Evolutionary conservation across 2,797 vertebrate species (phyloP).

Genomic region (Sebastes itinus): DNA sequence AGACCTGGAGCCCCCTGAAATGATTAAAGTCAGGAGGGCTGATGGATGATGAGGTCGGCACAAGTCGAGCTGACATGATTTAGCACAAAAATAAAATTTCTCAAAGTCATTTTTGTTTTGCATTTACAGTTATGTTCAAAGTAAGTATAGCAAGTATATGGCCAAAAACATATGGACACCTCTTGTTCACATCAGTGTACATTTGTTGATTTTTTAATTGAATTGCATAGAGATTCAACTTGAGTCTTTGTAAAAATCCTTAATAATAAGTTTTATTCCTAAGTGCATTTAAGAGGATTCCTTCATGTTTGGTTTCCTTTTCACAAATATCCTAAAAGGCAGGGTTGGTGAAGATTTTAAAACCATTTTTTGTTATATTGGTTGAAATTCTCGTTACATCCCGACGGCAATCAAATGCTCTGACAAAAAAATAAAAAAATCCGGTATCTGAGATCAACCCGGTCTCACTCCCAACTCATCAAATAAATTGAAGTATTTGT

Average conservation of each 20-base stretch:
- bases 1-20: constrained; percentile 13
- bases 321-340: not conserved
- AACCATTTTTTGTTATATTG: not conserved
- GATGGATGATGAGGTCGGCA: constrained; percentile 16
- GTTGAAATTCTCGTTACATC: too few species aligned
- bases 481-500: too few species aligned
- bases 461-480: too few species aligned
- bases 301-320: not conserved
- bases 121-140: not conserved
- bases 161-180: too few species aligned
- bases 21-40: constrained; percentile 18
- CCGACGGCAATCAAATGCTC: too few species aligned
- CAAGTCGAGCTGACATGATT: not conserved
- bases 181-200: too few species aligned
- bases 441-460: too few species aligned
- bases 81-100: not conserved
- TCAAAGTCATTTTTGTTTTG: not conserved
- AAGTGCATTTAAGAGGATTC: not conserved
- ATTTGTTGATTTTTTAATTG: too few species aligned
- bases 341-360: not conserved
- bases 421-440: too few species aligned
- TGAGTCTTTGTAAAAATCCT: not conserved
- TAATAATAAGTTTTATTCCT: not conserved
- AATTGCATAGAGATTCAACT: not conserved
- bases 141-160: too few species aligned